These are phyloP conservation scores for Amblyraja radiata DNA, from an alignment of 2,797 vertebrate species.

Conservation along the genomic window DNA sequence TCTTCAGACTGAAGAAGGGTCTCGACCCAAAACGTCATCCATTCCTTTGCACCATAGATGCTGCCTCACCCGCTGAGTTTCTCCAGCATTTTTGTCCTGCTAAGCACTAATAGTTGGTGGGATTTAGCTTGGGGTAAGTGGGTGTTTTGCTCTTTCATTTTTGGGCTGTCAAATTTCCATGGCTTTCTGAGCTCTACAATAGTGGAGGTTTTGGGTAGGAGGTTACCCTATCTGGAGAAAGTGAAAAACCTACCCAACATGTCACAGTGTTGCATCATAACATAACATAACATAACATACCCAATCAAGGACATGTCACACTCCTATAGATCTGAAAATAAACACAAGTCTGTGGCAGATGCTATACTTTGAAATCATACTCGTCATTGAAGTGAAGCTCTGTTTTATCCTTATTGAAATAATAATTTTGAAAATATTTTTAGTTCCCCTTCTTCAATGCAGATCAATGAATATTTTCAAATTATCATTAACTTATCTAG, in stretches of 20 bases:
- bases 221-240: background rate
- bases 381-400: background rate
- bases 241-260: background rate
- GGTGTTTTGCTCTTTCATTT: background rate
- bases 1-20: too few species aligned
- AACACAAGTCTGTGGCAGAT: background rate
- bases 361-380: background rate
- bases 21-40: too few species aligned
- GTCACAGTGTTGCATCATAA: background rate
- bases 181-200: too few species aligned
- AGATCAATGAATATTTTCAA: background rate
- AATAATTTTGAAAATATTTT: background rate
- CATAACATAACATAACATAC: too few species aligned
- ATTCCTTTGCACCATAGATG: too few species aligned
- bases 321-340: background rate
- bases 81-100: too few species aligned
- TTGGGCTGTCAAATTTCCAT: background rate
- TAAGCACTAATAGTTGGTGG: background rate
- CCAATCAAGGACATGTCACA: background rate
- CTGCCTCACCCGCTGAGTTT: too few species aligned
- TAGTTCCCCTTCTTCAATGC: background rate
- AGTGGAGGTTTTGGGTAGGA: background rate
- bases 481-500: background rate
- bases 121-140: background rate
- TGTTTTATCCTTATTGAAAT: background rate